phyloP scores from a whole-genome alignment of 2,113 vertebrate species.

The Geococcyx californianus region DNA sequence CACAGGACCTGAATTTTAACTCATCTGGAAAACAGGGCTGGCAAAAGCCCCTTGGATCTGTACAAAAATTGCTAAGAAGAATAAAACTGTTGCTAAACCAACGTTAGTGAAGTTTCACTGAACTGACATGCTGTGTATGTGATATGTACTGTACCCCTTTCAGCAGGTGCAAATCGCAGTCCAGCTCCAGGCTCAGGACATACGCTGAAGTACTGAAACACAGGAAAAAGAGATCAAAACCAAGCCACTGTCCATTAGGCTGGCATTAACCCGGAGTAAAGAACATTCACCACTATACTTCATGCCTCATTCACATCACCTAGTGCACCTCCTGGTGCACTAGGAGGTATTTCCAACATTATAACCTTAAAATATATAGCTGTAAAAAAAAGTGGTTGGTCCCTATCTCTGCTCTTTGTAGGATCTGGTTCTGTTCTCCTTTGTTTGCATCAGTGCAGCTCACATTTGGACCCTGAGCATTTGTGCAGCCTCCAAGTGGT shows the following conservation, averaged over 20 bases:
- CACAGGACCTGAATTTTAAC: neutral
- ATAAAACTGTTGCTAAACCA: neutral
- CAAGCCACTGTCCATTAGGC: neutral
- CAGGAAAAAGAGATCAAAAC: neutral
- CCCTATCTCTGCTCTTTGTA: neutral
- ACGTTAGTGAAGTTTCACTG: neutral
- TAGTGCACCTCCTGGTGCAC: no score
- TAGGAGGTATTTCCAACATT: neutral
- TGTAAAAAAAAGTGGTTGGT: fast-evolving
- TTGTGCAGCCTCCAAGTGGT: neutral
- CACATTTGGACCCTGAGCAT: fast-evolving
- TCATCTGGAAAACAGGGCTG: neutral
- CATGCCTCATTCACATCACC: neutral
- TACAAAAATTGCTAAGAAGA: neutral
- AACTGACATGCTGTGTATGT: neutral
- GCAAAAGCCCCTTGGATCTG: neutral
- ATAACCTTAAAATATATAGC: neutral
- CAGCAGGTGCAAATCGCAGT: neutral
- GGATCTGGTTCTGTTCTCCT: neutral
- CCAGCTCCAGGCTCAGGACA: neutral
- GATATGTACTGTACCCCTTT: neutral
- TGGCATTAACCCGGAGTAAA: neutral
- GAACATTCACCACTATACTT: neutral
- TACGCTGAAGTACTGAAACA: neutral
- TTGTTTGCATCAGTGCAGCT: neutral